Evolutionary conservation across 2,797 vertebrate genomes (phyloP).

Genomic region (Malurus leucopterus): DNA sequence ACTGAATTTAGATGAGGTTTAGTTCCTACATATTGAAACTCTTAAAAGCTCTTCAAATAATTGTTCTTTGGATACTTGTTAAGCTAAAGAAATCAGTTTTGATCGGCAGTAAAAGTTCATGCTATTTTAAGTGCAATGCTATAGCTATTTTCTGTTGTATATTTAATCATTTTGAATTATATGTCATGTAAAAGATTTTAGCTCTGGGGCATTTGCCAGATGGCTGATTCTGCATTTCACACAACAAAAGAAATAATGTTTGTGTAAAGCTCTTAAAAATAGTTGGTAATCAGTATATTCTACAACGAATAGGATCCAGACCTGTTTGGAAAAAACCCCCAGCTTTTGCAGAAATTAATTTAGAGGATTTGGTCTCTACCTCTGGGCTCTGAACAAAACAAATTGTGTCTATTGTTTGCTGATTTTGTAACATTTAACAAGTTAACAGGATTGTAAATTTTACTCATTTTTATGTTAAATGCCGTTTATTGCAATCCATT

Average conservation of each 20-base stretch:
- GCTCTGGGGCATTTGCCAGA: conserved; percentile 82
- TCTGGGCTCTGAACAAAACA: conserved; percentile 73
- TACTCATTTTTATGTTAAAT: conserved; percentile 34
- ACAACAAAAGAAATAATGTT: conserved; percentile 83
- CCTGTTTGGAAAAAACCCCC: conserved; percentile 71
- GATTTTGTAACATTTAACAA: conserved; percentile 51
- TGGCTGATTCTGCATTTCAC: conserved; percentile 79
- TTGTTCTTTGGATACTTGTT: conserved; percentile 71
- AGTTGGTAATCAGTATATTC: conserved; percentile 82
- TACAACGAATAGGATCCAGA: conserved; percentile 76
- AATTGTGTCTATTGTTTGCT: conserved; percentile 77
- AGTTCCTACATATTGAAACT: conserved; percentile 60
- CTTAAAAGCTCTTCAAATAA: conserved; percentile 69
- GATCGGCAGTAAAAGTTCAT: conserved; percentile 76
- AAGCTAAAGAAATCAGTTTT: conserved; percentile 72
- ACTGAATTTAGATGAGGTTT: conserved; percentile 63
- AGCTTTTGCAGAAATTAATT: conserved; percentile 78
- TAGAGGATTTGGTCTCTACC: conserved; percentile 73
- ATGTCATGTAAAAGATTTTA: conserved; percentile 78
- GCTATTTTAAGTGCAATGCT: conserved; percentile 74
- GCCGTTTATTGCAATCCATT: conserved; percentile 35
- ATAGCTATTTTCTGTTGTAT: conserved; percentile 77
- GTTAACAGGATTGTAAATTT: conserved; percentile 49
- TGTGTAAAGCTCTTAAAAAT: conserved; percentile 79
- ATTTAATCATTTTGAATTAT: conserved; percentile 80